A percentile compares a stretch with the other conserved stretches of the same genome.
These are phyloP conservation scores for Venusia cambrica DNA, from an alignment of 2,888 invertebrate genomes.

Conservation along the genomic window DNA sequence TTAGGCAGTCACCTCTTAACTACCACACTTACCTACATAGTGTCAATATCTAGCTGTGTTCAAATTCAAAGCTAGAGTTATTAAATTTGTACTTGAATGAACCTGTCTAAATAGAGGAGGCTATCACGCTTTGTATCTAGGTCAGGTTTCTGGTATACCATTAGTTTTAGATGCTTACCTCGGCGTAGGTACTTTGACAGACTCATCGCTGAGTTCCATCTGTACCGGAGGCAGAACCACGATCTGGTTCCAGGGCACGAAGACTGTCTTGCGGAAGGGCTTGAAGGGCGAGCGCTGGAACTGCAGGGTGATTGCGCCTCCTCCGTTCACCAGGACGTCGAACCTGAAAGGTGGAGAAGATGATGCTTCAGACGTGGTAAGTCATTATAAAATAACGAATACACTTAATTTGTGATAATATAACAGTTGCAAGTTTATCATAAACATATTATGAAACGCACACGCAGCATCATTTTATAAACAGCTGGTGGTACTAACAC, in stretches of 20 bases:
- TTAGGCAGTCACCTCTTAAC: too few species aligned
- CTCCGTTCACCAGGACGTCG: constrained; percentile 99
- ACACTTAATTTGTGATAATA: too few species aligned
- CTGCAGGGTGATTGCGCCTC: constrained; percentile 97
- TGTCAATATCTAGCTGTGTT: too few species aligned
- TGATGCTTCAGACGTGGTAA: constrained; percentile 11
- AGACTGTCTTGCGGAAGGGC: constrained; percentile 92
- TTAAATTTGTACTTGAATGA: too few species aligned
- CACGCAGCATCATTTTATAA: too few species aligned
- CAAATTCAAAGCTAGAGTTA: too few species aligned
- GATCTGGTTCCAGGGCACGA: constrained; percentile 99
- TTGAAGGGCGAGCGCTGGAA: constrained; percentile 97
- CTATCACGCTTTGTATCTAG: too few species aligned
- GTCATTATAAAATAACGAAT: constrained; percentile 3
- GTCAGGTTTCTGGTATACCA: not conserved
- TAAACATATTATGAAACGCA: too few species aligned
- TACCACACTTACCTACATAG: too few species aligned
- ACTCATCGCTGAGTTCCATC: constrained; percentile 91
- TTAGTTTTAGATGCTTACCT: constrained; percentile 45
- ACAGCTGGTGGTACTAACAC: too few species aligned
- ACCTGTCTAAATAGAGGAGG: too few species aligned
- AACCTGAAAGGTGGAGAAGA: constrained; percentile 84
- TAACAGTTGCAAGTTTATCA: too few species aligned
- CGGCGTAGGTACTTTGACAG: constrained; percentile 74
- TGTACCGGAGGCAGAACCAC: constrained; percentile 94